Evolutionary conservation across 2,888 invertebrate species (phyloP).

Genomic region (Folsomia candida): DNA sequence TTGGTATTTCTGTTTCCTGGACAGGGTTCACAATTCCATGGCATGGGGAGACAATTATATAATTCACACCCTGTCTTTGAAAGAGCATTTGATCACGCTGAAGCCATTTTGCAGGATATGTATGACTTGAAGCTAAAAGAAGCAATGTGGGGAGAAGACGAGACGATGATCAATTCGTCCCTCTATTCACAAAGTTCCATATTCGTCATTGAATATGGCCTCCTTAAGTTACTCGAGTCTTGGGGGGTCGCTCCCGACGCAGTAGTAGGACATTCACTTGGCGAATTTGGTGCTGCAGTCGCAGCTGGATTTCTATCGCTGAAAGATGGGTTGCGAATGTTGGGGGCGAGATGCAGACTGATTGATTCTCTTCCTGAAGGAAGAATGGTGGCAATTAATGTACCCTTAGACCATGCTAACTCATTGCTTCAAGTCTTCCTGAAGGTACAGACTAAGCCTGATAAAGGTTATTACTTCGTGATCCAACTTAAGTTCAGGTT

Average conservation of each 20-base stretch:
- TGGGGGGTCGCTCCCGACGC: neutral
- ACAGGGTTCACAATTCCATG: neutral
- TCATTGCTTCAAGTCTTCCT: neutral
- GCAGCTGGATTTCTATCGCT: neutral
- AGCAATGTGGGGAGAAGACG: neutral
- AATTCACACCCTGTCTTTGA: neutral
- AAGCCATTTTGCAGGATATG: neutral
- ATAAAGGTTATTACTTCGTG: no score
- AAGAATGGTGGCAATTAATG: neutral
- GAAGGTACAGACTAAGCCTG: neutral
- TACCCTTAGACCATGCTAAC: neutral
- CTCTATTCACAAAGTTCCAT: neutral
- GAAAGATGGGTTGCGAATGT: neutral
- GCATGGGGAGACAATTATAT: neutral
- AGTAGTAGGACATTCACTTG: neutral
- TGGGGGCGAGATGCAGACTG: neutral
- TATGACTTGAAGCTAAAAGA: neutral
- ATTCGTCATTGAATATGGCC: neutral
- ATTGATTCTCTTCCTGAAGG: neutral
- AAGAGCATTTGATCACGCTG: neutral
- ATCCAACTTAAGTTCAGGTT: no score
- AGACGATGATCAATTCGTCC: neutral
- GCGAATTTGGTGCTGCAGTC: neutral
- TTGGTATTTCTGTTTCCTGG: neutral
- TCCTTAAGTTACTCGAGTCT: neutral